These are phyloP conservation scores for Montipora sp. DNA, from an alignment of 64 coral and sea anemone genomes.

Conservation along the genomic window DNA sequence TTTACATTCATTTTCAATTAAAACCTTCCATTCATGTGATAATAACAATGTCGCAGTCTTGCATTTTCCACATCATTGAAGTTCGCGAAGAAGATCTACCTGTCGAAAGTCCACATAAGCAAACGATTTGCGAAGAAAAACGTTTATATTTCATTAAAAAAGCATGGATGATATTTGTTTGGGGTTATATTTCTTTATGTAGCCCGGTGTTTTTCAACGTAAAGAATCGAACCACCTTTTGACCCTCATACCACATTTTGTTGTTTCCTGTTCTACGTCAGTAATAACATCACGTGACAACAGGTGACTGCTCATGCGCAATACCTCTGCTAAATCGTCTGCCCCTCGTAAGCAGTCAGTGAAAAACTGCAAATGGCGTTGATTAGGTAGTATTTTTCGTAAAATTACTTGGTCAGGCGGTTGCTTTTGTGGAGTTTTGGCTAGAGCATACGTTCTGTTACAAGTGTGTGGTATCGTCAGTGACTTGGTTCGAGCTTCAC, in stretches of 20 bases:
- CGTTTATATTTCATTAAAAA: background rate
- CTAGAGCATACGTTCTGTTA: conserved; percentile 17
- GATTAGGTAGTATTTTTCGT: conserved; percentile 31
- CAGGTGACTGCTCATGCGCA: conserved; percentile 62
- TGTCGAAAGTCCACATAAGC: background rate
- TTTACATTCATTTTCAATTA: conserved; percentile 47
- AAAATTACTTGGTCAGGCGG: conserved; percentile 16
- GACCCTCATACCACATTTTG: conserved; percentile 34
- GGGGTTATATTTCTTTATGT: conserved; percentile 8
- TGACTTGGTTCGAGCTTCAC: conserved; percentile 4
- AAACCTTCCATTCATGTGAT: conserved; percentile 21
- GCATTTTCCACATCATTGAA: conserved; percentile 21
- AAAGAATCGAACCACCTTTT: conserved; percentile 50
- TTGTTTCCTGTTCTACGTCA: conserved; percentile 75
- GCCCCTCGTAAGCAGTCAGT: conserved; percentile 32
- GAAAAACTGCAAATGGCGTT: conserved; percentile 48
- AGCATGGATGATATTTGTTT: conserved; percentile 17
- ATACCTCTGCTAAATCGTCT: background rate
- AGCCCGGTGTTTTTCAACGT: conserved; percentile 4
- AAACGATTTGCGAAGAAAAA: background rate
- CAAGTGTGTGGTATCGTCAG: background rate
- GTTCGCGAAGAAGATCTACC: background rate
- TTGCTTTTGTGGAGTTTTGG: conserved; percentile 21
- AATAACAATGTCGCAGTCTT: conserved; percentile 17
- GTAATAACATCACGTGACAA: conserved; percentile 63